A percentile compares a stretch with the other conserved stretches of the same genome.
These are phyloP conservation scores for Corythoichthys intestinalis DNA, from an alignment of 2,113 vertebrate species.

Conservation along the genomic window DNA sequence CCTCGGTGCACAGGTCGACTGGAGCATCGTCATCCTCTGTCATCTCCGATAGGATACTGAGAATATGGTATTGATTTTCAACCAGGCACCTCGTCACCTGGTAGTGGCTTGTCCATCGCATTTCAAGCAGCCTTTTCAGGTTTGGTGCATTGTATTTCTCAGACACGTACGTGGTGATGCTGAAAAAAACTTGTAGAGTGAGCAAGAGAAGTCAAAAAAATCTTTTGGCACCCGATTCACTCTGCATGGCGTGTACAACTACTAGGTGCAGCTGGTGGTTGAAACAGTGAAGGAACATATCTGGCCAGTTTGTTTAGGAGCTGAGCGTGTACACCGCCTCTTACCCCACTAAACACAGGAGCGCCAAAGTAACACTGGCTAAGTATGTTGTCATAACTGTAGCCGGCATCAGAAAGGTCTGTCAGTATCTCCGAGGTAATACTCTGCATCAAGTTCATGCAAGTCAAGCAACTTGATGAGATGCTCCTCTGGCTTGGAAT, in stretches of 20 bases:
- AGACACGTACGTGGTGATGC: background rate
- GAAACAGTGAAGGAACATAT: background rate
- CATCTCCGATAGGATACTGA: background rate
- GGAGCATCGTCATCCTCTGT: background rate
- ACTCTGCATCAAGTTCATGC: no score
- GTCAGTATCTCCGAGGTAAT: no score
- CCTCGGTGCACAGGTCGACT: conserved; percentile 1
- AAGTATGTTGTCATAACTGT: no score
- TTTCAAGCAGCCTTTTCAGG: conserved; percentile 1
- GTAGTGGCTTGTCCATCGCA: background rate
- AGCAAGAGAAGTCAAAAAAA: no score
- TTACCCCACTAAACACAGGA: no score
- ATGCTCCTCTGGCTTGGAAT: no score
- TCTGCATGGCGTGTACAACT: background rate
- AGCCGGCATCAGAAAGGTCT: no score
- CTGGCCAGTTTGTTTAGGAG: no score
- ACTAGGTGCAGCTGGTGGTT: background rate
- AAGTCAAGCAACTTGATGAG: no score
- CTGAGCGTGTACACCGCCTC: no score
- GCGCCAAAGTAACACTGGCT: no score
- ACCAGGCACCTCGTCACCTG: background rate
- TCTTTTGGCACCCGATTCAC: no score
- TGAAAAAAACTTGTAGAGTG: background rate
- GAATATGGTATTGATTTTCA: background rate
- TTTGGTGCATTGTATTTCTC: conserved; percentile 1